These are phyloP conservation scores for Nephrotoma flavescens DNA, from an alignment of 2,888 invertebrate species.

Conservation along the genomic window DNA sequence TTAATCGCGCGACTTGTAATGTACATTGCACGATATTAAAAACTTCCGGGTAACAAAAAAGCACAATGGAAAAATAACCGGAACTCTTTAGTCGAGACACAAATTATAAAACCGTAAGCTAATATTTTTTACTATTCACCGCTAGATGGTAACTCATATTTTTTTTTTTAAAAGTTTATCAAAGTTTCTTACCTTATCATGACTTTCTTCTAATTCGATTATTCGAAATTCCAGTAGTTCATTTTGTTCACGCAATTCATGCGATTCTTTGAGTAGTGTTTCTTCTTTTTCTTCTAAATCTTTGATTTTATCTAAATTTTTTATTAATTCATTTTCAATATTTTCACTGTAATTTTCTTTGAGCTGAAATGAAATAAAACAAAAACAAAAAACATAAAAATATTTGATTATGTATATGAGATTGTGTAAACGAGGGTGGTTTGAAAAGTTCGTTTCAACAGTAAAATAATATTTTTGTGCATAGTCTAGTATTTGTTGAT, in stretches of 20 bases:
- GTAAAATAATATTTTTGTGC: no score
- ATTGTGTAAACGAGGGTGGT: no score
- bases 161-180: background rate
- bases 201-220: conserved; percentile 56
- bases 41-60: background rate
- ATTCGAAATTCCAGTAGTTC: conserved; percentile 67
- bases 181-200: conserved; percentile 30
- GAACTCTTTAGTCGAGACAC: background rate
- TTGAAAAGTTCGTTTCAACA: no score
- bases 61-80: background rate
- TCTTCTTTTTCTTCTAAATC: conserved; percentile 37
- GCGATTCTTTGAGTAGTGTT: conserved; percentile 47
- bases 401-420: background rate
- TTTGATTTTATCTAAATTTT: conserved; percentile 30
- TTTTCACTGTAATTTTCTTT: conserved; percentile 21
- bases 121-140: background rate
- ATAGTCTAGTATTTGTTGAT: no score
- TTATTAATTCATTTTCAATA: conserved; percentile 16
- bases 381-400: background rate
- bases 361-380: conserved; percentile 17
- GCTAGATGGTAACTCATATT: background rate
- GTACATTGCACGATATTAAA: background rate
- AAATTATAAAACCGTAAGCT: background rate
- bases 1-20: background rate
- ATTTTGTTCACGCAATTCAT: conserved; percentile 63